These are phyloP conservation scores for Drosophila austrosaltans DNA, from an alignment of 2,888 invertebrate species.

Conservation along the genomic window DNA sequence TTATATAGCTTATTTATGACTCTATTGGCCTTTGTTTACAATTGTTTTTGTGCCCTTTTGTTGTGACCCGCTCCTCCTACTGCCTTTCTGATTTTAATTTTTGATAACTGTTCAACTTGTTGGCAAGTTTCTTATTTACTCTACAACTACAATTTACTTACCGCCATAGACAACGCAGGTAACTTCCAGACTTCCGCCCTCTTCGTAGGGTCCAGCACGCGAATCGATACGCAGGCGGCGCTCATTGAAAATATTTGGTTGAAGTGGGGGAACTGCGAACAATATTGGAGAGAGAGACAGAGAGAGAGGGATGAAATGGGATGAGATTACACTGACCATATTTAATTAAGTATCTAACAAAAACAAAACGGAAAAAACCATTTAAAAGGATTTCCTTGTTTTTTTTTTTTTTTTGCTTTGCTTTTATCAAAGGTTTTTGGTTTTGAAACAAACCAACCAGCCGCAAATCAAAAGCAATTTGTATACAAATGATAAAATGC, in stretches of 20 bases:
- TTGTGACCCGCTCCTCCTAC: conserved; percentile 35
- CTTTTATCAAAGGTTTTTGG: background rate
- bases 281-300: background rate
- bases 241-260: conserved; percentile 88
- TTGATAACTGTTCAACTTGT: conserved; percentile 61
- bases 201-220: conserved; percentile 89
- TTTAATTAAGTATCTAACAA: conserved; percentile 12
- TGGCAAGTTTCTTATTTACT: conserved; percentile 49
- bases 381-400: background rate
- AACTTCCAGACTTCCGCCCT: conserved; percentile 88
- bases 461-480: conserved; percentile 68
- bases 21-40: conserved; percentile 27
- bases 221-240: conserved; percentile 86
- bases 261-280: conserved; percentile 87
- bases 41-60: conserved; percentile 55
- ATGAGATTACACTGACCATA: background rate
- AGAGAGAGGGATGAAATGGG: background rate
- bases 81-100: conserved; percentile 58
- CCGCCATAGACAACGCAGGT: conserved; percentile 90
- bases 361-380: background rate
- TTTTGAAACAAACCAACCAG: conserved; percentile 21
- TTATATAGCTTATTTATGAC: conserved; percentile 60
- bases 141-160: conserved; percentile 82
- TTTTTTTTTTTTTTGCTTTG: too few relatives aligned
- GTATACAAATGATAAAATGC: conserved; percentile 9